phyloP scores from a whole-genome alignment of 2,888 invertebrate genomes.

The Mythimna lalbum region DNA sequence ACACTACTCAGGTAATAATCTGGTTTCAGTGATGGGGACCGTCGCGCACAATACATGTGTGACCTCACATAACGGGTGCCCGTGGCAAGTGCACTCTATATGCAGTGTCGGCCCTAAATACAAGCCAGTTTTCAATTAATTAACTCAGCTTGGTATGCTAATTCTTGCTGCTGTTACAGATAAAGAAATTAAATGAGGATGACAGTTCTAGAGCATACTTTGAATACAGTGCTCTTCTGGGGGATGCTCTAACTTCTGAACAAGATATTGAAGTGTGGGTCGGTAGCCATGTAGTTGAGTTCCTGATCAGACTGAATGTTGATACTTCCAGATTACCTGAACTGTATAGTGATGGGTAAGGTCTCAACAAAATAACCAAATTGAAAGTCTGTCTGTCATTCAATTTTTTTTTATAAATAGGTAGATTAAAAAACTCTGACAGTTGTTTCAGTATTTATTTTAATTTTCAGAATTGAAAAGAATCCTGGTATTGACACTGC shows the following conservation, averaged over 20 bases:
- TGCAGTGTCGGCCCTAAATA: no score
- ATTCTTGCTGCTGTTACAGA: constrained; percentile 71
- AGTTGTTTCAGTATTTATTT: neutral
- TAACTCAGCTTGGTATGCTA: neutral
- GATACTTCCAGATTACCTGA: constrained; percentile 92
- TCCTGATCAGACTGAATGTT: constrained; percentile 92
- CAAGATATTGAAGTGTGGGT: constrained; percentile 93
- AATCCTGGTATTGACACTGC: constrained; percentile 89
- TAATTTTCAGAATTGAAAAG: constrained; percentile 77
- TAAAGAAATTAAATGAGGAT: constrained; percentile 87
- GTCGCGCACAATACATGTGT: no score
- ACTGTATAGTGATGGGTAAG: constrained; percentile 87
- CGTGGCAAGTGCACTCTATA: no score
- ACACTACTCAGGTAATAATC: no score
- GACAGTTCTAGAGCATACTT: constrained; percentile 90
- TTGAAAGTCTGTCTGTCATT: neutral
- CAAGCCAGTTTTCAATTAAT: neutral
- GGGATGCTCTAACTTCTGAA: constrained; percentile 87
- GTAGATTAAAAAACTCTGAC: no score
- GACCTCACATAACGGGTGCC: no score
- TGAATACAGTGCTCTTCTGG: constrained; percentile 92
- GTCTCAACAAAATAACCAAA: neutral
- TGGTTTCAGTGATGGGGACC: no score
- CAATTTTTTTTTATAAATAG: no score
- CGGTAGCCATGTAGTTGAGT: constrained; percentile 91